These are phyloP conservation scores for Chrysaora quinquecirrha DNA, from an alignment of 30 jellyfish, hydroid and myxozoan species.

Conservation along the genomic window DNA sequence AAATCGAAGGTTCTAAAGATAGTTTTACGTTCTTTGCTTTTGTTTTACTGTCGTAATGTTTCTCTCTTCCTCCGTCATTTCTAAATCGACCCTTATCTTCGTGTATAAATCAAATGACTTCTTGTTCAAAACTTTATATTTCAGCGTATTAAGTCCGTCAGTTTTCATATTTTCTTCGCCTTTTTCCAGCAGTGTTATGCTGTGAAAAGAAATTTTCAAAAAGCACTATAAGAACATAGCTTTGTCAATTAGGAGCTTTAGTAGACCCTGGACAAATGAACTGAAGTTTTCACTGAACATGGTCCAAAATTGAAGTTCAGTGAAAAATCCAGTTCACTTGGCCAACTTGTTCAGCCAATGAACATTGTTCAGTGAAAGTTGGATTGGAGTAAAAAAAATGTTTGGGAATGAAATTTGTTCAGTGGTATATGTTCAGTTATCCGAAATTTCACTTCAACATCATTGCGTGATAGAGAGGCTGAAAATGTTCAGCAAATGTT, in stretches of 20 bases:
- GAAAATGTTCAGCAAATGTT: background rate
- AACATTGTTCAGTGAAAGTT: too few relatives aligned
- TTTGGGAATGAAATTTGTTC: too few relatives aligned
- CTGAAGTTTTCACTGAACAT: too few relatives aligned
- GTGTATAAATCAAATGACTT: constrained; percentile 32
- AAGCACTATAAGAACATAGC: background rate
- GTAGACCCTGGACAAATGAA: too few relatives aligned
- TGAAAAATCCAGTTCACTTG: too few relatives aligned
- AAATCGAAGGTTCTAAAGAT: too few relatives aligned
- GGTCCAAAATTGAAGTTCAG: too few relatives aligned
- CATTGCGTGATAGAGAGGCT: background rate
- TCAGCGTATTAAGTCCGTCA: constrained; percentile 66
- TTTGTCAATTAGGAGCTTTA: background rate
- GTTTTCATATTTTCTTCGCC: constrained; percentile 6
- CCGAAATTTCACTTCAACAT: background rate
- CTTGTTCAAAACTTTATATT: background rate
- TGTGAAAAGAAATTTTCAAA: background rate
- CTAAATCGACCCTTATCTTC: constrained; percentile 39
- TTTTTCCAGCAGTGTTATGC: constrained; percentile 22
- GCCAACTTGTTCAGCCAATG: too few relatives aligned
- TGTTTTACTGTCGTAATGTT: constrained; percentile 33
- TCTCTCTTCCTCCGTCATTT: constrained; percentile 56
- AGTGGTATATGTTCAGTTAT: too few relatives aligned
- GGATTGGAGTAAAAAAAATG: too few relatives aligned
- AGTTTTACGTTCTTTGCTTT: background rate